Evolutionary conservation across 2,797 vertebrate genomes (phyloP).

Genomic region (Huso huso): DNA sequence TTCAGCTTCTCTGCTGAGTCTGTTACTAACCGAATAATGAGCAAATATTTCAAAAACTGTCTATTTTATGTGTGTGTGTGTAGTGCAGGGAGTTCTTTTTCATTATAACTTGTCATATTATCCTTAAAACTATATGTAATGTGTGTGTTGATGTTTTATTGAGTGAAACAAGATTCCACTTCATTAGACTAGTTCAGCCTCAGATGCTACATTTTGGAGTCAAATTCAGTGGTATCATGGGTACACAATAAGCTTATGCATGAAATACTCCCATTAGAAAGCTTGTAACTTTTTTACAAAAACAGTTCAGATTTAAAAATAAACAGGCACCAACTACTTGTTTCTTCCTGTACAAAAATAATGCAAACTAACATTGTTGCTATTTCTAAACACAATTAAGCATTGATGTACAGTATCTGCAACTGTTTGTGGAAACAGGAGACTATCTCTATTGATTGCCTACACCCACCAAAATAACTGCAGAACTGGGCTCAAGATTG

Average conservation of each 20-base stretch:
- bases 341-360: slow-evolving; percentile 11
- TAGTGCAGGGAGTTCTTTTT: background rate
- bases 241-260: slow-evolving; percentile 2
- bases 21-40: slow-evolving; percentile 41
- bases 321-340: slow-evolving; percentile 7
- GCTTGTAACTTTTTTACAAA: background rate
- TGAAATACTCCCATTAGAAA: slow-evolving; percentile 1
- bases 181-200: background rate
- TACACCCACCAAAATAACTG: slow-evolving; percentile 26
- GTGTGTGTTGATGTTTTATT: slow-evolving; percentile 16
- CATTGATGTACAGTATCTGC: slow-evolving; percentile 2
- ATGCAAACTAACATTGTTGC: slow-evolving; percentile 13
- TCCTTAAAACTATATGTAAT: slow-evolving; percentile 13
- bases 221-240: slow-evolving; percentile 3
- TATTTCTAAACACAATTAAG: slow-evolving; percentile 1
- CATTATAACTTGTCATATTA: background rate
- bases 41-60: slow-evolving; percentile 44
- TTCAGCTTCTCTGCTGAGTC: slow-evolving; percentile 3
- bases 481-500: slow-evolving; percentile 43
- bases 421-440: slow-evolving; percentile 18
- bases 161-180: background rate
- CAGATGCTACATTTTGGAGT: slow-evolving; percentile 10
- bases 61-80: slow-evolving; percentile 13
- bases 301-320: background rate
- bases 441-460: slow-evolving; percentile 27